Evolutionary conservation across 2,113 vertebrate genomes (phyloP).

Genomic region (Brachirus orientalis): DNA sequence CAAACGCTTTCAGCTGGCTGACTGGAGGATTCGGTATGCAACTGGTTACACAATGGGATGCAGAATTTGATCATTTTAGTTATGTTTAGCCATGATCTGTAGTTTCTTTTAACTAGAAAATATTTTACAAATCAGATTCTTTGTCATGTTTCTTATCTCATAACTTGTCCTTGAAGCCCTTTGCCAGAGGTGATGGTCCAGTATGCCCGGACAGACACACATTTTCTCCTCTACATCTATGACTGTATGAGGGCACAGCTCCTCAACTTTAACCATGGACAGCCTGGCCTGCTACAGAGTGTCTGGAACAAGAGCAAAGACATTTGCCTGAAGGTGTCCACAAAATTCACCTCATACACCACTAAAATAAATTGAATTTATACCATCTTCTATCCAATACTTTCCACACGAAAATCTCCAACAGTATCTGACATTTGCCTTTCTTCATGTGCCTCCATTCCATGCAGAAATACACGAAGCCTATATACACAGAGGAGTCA

Average conservation of each 20-base stretch:
- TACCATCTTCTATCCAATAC: neutral
- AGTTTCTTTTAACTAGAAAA: neutral
- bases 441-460: neutral
- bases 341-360: neutral
- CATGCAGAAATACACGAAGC: slow-evolving; percentile 92
- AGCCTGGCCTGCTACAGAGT: slow-evolving; percentile 84
- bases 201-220: slow-evolving; percentile 93
- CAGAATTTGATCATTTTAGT: neutral
- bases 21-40: slow-evolving; percentile 94
- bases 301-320: slow-evolving; percentile 94
- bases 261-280: slow-evolving; percentile 83
- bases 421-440: slow-evolving; percentile 19
- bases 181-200: slow-evolving; percentile 93
- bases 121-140: neutral
- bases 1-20: slow-evolving; percentile 96
- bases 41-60: neutral
- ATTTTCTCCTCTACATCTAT: slow-evolving; percentile 95
- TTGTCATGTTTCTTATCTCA: neutral
- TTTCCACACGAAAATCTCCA: slow-evolving; percentile 5
- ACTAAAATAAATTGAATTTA: slow-evolving; percentile 11
- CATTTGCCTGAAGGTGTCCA: slow-evolving; percentile 91
- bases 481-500: slow-evolving; percentile 93
- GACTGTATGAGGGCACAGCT: slow-evolving; percentile 87
- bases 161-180: slow-evolving; percentile 79
- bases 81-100: neutral